Evolutionary conservation across 2,113 vertebrate species (phyloP).

Genomic region (Eurystomus gularis): DNA sequence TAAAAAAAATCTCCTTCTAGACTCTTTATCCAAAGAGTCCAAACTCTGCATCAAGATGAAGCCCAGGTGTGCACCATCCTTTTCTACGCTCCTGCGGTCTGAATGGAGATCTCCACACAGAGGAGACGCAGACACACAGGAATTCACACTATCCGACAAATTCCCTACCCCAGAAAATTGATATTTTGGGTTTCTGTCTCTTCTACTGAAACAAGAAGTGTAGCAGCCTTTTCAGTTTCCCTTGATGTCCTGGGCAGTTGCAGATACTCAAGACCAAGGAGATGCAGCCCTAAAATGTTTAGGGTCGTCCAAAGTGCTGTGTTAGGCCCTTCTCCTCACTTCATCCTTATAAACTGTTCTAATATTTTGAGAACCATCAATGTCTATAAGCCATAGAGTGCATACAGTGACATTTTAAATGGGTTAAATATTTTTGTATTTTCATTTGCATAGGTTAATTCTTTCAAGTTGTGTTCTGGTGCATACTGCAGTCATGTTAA

Average conservation of each 20-base stretch:
- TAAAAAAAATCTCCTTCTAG: neutral
- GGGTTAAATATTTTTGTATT: neutral
- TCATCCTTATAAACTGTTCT: neutral
- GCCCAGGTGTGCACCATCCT: neutral
- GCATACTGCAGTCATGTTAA: conserved; percentile 5
- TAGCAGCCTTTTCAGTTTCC: neutral
- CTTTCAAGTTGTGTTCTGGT: conserved; percentile 3
- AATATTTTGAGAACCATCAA: neutral
- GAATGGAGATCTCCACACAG: neutral
- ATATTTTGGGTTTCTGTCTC: neutral
- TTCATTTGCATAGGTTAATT: neutral
- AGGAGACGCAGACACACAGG: neutral
- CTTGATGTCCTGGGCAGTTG: neutral
- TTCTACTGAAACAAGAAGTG: neutral
- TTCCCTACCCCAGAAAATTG: neutral
- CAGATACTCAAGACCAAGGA: neutral
- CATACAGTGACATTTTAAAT: neutral
- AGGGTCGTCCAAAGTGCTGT: neutral
- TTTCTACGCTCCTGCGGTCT: neutral
- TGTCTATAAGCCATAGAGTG: neutral
- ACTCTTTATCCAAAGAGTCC: neutral
- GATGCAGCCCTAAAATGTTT: neutral
- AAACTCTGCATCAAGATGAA: neutral
- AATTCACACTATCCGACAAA: neutral
- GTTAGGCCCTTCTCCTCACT: neutral